Conservation (phyloP, 2,888 invertebrate species). For the Pelosia muscerda region DNA sequence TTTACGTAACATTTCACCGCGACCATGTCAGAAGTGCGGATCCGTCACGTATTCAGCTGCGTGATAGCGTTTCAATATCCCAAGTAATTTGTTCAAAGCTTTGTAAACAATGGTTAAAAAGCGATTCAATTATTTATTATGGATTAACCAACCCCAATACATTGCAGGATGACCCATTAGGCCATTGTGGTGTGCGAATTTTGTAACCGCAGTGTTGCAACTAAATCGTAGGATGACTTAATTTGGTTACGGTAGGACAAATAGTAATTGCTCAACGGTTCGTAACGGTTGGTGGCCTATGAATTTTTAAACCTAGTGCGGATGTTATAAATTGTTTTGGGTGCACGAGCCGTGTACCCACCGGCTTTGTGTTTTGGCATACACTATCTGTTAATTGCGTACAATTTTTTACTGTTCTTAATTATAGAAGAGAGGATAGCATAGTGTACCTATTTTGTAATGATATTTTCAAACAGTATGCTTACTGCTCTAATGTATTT, state of each 20-base stretch:
- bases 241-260: constrained; percentile 52
- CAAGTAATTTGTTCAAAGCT: constrained; percentile 13
- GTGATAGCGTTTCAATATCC: constrained; percentile 28
- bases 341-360: not conserved
- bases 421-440: not conserved
- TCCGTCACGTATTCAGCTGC: no score
- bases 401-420: not conserved
- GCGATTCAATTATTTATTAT: constrained; percentile 58
- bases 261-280: constrained; percentile 39
- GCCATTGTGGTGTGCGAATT: constrained; percentile 47
- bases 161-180: constrained; percentile 53
- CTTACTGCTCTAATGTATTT: no score
- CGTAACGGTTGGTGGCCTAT: constrained; percentile 32
- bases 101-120: constrained; percentile 33
- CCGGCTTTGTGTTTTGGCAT: not conserved
- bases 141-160: constrained; percentile 55
- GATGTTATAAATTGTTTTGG: constrained; percentile 18
- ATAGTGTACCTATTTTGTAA: no score
- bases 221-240: constrained; percentile 56
- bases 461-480: no score
- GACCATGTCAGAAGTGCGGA: no score
- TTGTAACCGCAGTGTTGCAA: constrained; percentile 44
- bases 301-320: constrained; percentile 42
- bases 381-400: not conserved
- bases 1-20: no score